Evolutionary conservation across 2,888 invertebrate species (phyloP).

Genomic region (Aphodius granarius): DNA sequence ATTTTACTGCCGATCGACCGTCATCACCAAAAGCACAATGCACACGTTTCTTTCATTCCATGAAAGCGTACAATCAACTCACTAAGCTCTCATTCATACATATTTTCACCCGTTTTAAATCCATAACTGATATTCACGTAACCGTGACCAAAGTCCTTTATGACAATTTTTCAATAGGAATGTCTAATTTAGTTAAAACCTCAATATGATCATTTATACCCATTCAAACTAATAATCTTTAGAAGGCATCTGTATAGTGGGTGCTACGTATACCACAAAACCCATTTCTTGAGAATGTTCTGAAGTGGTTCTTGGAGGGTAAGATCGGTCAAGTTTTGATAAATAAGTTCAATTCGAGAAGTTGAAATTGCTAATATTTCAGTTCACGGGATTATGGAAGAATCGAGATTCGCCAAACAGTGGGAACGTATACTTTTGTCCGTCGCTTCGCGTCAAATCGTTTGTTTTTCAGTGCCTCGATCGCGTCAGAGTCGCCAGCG

Average conservation of each 20-base stretch:
- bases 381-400: constrained; percentile 45
- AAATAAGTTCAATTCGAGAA: constrained; percentile 45
- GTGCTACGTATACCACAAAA: too few relatives aligned
- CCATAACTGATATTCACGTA: background rate
- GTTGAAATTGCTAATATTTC: constrained; percentile 50
- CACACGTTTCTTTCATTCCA: background rate
- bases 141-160: background rate
- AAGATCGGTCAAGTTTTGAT: constrained; percentile 7
- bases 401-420: constrained; percentile 46
- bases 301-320: too few relatives aligned
- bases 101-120: background rate
- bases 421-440: constrained; percentile 48
- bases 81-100: background rate
- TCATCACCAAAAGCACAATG: background rate
- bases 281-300: too few relatives aligned
- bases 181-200: too few relatives aligned
- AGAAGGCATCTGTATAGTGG: too few relatives aligned
- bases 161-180: background rate
- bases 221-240: too few relatives aligned
- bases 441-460: constrained; percentile 39
- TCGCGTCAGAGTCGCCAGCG: constrained; percentile 29
- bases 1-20: background rate
- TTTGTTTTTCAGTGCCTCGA: constrained; percentile 47
- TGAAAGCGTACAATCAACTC: background rate
- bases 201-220: too few relatives aligned